Evolutionary conservation across 2,113 vertebrate species (phyloP).

Genomic region (Campylorhamphus procurvoides): DNA sequence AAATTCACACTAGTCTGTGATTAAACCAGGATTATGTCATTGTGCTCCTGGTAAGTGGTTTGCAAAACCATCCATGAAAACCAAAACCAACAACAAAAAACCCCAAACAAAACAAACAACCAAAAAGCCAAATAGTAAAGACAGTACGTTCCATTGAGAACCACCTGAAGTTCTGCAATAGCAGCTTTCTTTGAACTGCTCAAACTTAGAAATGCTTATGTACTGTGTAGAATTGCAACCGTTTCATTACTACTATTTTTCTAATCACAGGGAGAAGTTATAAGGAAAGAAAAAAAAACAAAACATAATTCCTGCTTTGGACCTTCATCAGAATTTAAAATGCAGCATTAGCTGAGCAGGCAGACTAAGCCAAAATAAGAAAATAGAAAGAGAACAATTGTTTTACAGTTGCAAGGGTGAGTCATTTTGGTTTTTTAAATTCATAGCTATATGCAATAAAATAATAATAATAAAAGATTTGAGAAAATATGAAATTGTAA

Average conservation of each 20-base stretch:
- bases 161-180: neutral
- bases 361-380: neutral
- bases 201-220: neutral
- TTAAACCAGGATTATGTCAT: conserved; percentile 32
- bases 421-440: neutral
- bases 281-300: neutral
- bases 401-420: neutral
- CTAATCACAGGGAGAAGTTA: neutral
- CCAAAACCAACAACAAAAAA: neutral
- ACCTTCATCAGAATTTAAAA: neutral
- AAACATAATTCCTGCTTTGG: neutral
- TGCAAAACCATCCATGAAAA: conserved; percentile 4
- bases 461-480: neutral
- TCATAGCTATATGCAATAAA: neutral
- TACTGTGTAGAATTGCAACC: neutral
- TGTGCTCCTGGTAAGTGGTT: neutral
- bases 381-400: neutral
- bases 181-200: neutral
- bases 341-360: neutral
- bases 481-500: neutral
- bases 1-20: neutral
- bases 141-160: neutral
- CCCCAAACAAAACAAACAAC: neutral
- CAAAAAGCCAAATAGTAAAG: neutral
- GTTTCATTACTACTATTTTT: neutral